phyloP scores from a whole-genome alignment of 2,888 invertebrate genomes.

The Rosalia funebris region DNA sequence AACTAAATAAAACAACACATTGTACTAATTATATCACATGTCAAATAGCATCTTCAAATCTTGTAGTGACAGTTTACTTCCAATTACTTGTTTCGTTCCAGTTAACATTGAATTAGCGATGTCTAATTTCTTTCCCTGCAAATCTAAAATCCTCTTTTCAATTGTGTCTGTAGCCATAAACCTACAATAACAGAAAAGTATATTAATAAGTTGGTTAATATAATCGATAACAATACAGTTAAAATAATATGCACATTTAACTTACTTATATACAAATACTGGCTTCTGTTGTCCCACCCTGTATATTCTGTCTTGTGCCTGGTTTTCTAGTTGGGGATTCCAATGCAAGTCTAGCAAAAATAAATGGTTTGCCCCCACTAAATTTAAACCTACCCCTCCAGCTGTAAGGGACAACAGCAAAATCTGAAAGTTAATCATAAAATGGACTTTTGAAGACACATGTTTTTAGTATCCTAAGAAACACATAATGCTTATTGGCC shows the following conservation, averaged over 20 bases:
- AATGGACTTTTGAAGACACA: too few relatives aligned
- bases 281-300: slow-evolving; percentile 86
- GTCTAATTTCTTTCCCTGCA: slow-evolving; percentile 83
- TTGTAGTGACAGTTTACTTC: slow-evolving; percentile 77
- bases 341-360: slow-evolving; percentile 93
- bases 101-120: slow-evolving; percentile 83
- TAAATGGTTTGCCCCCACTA: slow-evolving; percentile 92
- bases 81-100: slow-evolving; percentile 71
- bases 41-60: slow-evolving; percentile 20
- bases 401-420: slow-evolving; percentile 90
- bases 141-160: slow-evolving; percentile 80
- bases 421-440: slow-evolving; percentile 69
- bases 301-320: slow-evolving; percentile 94
- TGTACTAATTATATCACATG: slow-evolving; percentile 16
- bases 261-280: slow-evolving; percentile 85
- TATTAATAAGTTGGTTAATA: slow-evolving; percentile 24
- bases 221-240: too few relatives aligned
- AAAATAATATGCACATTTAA: not conserved
- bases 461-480: too few relatives aligned
- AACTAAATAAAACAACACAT: not conserved
- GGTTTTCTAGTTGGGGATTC: slow-evolving; percentile 96
- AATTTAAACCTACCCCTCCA: slow-evolving; percentile 94
- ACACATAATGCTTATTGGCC: too few relatives aligned
- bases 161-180: slow-evolving; percentile 88
- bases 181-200: too few relatives aligned